Evolutionary conservation across 2,797 vertebrate species (phyloP).

Genomic region (Pelobates cultripes): DNA sequence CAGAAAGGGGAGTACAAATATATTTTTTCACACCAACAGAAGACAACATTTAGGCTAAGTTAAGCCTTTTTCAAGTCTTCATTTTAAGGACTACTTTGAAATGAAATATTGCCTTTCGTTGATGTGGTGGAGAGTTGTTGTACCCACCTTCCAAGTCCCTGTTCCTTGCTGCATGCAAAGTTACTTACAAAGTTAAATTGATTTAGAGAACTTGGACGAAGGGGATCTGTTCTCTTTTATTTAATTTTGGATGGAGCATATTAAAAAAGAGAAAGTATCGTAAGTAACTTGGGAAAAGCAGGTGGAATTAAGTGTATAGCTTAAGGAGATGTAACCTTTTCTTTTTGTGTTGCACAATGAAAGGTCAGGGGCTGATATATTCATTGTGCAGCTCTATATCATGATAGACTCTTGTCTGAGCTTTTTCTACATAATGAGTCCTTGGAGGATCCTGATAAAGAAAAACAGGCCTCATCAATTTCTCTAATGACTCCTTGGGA

Average conservation of each 20-base stretch:
- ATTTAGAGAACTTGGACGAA: too few relatives aligned
- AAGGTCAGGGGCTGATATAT: constrained; percentile 33
- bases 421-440: constrained; percentile 59
- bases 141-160: too few relatives aligned
- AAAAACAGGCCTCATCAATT: constrained; percentile 73
- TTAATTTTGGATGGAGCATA: neutral
- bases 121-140: too few relatives aligned
- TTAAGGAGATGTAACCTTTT: constrained; percentile 13
- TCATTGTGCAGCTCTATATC: constrained; percentile 18
- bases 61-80: too few relatives aligned
- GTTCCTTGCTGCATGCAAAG: too few relatives aligned
- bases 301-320: neutral
- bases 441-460: constrained; percentile 63
- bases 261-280: neutral
- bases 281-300: neutral
- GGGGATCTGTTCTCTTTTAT: neutral
- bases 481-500: constrained; percentile 70
- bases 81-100: too few relatives aligned
- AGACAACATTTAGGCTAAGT: too few relatives aligned
- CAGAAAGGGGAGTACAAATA: too few relatives aligned
- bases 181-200: too few relatives aligned
- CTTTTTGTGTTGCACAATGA: constrained; percentile 8
- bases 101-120: too few relatives aligned
- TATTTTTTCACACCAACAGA: too few relatives aligned
- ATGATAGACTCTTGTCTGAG: constrained; percentile 42